A percentile compares a stretch with the other conserved stretches of the same genome.
Evolutionary conservation across 2,888 invertebrate species (phyloP).

Genomic region (Microplitis manilae): DNA sequence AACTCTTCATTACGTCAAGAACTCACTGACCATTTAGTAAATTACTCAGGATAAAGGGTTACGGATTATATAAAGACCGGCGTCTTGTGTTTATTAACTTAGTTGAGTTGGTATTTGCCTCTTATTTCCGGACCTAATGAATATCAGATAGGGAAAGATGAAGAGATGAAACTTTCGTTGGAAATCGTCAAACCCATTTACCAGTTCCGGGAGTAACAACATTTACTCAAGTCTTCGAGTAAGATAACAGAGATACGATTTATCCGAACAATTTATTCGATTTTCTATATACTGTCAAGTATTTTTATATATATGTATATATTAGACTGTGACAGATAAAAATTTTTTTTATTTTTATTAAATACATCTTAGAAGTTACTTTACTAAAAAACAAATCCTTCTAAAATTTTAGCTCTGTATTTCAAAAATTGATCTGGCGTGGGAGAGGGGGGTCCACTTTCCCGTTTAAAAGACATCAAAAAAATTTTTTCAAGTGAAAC

Average conservation of each 20-base stretch:
- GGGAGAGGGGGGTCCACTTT: too few species aligned
- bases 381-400: too few species aligned
- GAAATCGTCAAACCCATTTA: constrained; percentile 46
- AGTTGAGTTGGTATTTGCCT: not conserved
- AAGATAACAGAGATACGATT: constrained; percentile 46
- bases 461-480: too few species aligned
- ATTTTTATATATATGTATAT: too few species aligned
- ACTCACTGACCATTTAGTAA: constrained; percentile 48
- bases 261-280: not conserved
- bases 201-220: constrained; percentile 44
- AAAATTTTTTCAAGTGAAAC: too few species aligned
- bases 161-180: constrained; percentile 36
- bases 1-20: constrained; percentile 33
- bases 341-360: too few species aligned
- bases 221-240: constrained; percentile 48
- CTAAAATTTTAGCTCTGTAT: too few species aligned
- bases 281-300: not conserved
- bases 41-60: constrained; percentile 43
- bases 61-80: not conserved
- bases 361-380: too few species aligned
- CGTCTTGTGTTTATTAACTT: not conserved
- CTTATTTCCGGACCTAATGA: not conserved
- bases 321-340: too few species aligned
- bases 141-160: constrained; percentile 26
- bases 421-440: too few species aligned